These are phyloP conservation scores for Virgularia gustaviana DNA, from an alignment of 92 coral and sea anemone species.

Conservation along the genomic window DNA sequence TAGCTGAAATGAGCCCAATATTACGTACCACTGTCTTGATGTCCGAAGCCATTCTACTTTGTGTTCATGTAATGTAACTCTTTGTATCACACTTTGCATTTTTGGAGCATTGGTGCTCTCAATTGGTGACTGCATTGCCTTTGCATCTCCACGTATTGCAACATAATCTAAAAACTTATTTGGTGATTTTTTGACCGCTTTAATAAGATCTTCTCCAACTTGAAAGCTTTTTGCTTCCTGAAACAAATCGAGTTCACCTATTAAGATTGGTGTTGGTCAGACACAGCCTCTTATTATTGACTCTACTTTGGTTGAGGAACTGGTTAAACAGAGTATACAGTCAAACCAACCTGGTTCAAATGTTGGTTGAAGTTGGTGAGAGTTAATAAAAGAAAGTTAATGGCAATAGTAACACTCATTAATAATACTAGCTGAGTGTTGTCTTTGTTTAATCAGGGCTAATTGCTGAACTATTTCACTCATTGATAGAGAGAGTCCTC, in stretches of 20 bases:
- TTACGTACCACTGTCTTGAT: slow-evolving; percentile 74
- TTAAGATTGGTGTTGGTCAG: not conserved
- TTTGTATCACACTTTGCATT: slow-evolving; percentile 63
- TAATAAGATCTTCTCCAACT: slow-evolving; percentile 60
- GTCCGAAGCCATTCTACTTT: slow-evolving; percentile 84
- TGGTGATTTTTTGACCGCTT: slow-evolving; percentile 46
- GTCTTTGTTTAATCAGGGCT: too few relatives aligned
- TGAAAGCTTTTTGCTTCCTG: slow-evolving; percentile 64
- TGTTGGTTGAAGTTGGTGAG: too few relatives aligned
- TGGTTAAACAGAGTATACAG: too few relatives aligned
- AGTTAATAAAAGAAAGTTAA: too few relatives aligned
- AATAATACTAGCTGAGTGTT: too few relatives aligned
- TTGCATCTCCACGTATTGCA: slow-evolving; percentile 75
- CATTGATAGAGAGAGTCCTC: too few relatives aligned
- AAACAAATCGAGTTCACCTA: not conserved
- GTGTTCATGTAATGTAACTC: slow-evolving; percentile 63
- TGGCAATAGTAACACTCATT: too few relatives aligned
- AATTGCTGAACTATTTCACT: too few relatives aligned
- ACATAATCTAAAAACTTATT: slow-evolving; percentile 70
- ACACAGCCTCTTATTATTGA: not conserved
- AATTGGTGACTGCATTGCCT: slow-evolving; percentile 54
- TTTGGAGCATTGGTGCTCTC: slow-evolving; percentile 59
- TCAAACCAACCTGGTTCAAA: too few relatives aligned
- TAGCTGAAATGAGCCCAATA: too few relatives aligned
- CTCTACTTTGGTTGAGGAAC: not conserved